Evolutionary conservation across 2,888 invertebrate genomes (phyloP).

Genomic region (Melipona bicolor): DNA sequence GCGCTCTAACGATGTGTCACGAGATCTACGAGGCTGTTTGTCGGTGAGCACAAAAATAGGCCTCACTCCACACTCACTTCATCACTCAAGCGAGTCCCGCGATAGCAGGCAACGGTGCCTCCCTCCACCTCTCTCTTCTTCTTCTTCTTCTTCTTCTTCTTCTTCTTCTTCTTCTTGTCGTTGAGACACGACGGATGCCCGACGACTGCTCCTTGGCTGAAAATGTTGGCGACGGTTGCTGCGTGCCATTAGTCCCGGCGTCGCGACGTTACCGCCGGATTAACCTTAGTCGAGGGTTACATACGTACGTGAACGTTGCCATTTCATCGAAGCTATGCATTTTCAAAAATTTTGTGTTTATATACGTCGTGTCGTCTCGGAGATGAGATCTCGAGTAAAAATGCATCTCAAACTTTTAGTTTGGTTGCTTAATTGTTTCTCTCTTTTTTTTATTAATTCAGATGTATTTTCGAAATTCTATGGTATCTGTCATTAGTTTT

Average conservation of each 20-base stretch:
- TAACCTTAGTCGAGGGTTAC: constrained; percentile 71
- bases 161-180: constrained; percentile 47
- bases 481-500: too few relatives aligned
- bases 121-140: constrained; percentile 17
- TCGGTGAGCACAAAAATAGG: constrained; percentile 80
- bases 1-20: constrained; percentile 76
- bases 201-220: constrained; percentile 65
- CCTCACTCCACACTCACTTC: constrained; percentile 81
- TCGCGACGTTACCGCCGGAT: constrained; percentile 74
- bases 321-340: constrained; percentile 61
- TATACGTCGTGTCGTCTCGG: neutral
- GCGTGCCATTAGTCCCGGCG: constrained; percentile 72
- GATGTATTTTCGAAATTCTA: too few relatives aligned
- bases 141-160: constrained; percentile 26
- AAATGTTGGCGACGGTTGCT: constrained; percentile 71
- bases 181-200: constrained; percentile 63
- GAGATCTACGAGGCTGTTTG: constrained; percentile 80
- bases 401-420: too few relatives aligned
- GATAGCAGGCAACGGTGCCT: constrained; percentile 30
- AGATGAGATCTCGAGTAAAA: neutral
- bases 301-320: constrained; percentile 39
- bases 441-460: too few relatives aligned
- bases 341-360: constrained; percentile 41
- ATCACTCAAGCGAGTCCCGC: constrained; percentile 72
- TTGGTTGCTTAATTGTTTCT: too few relatives aligned